A percentile compares a stretch with the other conserved stretches of the same genome.
phyloP scores from a whole-genome alignment of 2,888 invertebrate genomes.

The Lepidocyrtinus sp. region DNA sequence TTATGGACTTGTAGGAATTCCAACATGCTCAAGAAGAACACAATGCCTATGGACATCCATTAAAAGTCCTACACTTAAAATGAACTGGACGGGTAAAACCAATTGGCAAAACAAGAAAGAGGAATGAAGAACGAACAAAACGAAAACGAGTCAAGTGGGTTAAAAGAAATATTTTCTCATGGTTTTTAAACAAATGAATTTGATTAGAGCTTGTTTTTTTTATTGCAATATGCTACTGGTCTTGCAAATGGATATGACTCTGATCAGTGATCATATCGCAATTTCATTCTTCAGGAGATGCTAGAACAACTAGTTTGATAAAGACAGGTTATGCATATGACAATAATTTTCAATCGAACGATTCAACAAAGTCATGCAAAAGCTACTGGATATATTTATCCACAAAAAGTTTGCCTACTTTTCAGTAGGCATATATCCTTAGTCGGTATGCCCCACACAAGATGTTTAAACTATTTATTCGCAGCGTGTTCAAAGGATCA shows the following conservation, averaged over 20 bases:
- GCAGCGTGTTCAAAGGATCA: background rate
- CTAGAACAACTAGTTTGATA: too few relatives aligned
- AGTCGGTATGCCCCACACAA: background rate
- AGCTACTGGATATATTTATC: constrained; percentile 27
- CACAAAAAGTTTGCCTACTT: background rate
- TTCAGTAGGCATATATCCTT: background rate
- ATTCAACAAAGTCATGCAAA: background rate
- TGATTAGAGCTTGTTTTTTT: background rate
- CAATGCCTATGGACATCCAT: background rate
- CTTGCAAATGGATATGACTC: background rate
- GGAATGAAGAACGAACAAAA: constrained; percentile 9
- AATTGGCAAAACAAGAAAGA: background rate
- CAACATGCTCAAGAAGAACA: too few relatives aligned
- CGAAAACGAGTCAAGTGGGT: constrained; percentile 54
- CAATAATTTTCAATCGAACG: background rate
- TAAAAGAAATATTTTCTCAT: constrained; percentile 27
- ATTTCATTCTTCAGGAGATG: too few relatives aligned
- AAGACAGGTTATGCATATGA: constrained; percentile 20
- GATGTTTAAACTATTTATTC: background rate
- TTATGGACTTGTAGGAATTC: too few relatives aligned
- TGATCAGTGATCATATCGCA: too few relatives aligned
- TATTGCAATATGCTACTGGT: constrained; percentile 2
- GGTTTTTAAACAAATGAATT: constrained; percentile 10
- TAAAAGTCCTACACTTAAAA: background rate
- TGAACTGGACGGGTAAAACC: background rate